Base-by-base conservation (phyloP, 1,140 invertebrate genomes). In the Eciton burchellii region DNA sequence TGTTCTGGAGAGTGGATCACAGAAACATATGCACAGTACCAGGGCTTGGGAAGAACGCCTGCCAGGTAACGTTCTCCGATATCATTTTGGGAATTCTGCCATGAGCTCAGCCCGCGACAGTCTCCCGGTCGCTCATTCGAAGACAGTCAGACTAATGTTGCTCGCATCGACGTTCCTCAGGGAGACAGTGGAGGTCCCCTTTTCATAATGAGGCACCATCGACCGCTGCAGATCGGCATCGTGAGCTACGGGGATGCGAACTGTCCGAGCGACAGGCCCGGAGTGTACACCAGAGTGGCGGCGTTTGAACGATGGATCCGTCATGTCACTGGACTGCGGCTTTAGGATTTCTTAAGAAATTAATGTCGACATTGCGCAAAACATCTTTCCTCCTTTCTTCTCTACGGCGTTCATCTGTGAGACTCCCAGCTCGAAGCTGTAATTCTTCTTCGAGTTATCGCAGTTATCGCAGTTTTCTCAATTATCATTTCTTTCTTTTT, bases 101-200 rank as follows among this genome's bases (percentile, higher is more conserved):
- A 35, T 6, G 35, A 6, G 35, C 2, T 35, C 2, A 35, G 6
- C 35, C 35, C 35, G n/a, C n/a, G 35, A 35, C 35, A 35, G n/a
- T n/a, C n/a, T 6, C 35, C 2, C 35, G 35, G 35, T 35, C 35
- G 35, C 6, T 35, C 6, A 35, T 35, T 35, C 35, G 35, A 35
- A 35, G 6, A 35, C 6, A 6, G 35, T 6, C 35, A 35, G 6
- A 35, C 35, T 14, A 54, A 52, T 11, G 11, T 54, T 54, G 21
- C 12, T 45, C 3, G 49, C 21, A 12, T n/a, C 21, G 26, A 19
- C 21, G 12, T 56, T 35, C 21, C 19, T 12, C 9, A 90, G 85
- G 89, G 89, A 11, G 89, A 91, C 21, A 91, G 88, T 11, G 90
- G 90, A 5, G 88, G 87, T 56, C 90, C 89, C 26, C 66, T 91